Evolutionary conservation across 1,140 invertebrate species (phyloP), one percentile per base, ranked within the genome.

Genomic region (Cheumatopsyche charites): DNA sequence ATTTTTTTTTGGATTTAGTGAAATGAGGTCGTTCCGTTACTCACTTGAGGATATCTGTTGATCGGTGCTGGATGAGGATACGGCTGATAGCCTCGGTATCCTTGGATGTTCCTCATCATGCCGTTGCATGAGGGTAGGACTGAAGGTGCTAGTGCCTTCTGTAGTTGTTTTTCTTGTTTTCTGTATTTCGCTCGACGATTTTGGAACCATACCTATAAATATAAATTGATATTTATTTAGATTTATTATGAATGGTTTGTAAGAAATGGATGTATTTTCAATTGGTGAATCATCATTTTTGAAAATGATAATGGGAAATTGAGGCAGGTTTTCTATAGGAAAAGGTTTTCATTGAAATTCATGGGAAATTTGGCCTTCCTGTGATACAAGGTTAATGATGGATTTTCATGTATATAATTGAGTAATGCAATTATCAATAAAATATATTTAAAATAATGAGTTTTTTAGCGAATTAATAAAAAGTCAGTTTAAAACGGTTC

Each of bases 131-230:
- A 91, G 6, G 92, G 92, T 76, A 97, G 90, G 73, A 96, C 91
- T 63, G 94, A 93, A 43, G 94, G 93, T 58, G 93, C 93, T 66
- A 95, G 82, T 41, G 93, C 94, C 83, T 98, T 98, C 83, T 98
- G 97, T 74, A 98, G 86, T 82, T 98, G 96, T 81, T 98, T 98
- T 83, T 98, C 96, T 80, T 98, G 97, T 84, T 98, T 98, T 74
- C 97, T 87, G 82, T 98, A 98, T 85, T 99, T 98, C 76, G 97
- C 97, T 80, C 97, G 90, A 77, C 96, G 89, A 83, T 99, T 99
- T 88, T 99, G 96, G 87, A 99, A 98, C 96, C 95, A 97, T 3
- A 95, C 94, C 93, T 95, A 81, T 23, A 58, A 58, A 58, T 58
- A 58, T 19, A 23, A 26, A 6, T 12, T 23, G 6, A 15, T 15